Conservation (phyloP, 1,140 invertebrate genomes). For the Arctopsyche grandis region DNA sequence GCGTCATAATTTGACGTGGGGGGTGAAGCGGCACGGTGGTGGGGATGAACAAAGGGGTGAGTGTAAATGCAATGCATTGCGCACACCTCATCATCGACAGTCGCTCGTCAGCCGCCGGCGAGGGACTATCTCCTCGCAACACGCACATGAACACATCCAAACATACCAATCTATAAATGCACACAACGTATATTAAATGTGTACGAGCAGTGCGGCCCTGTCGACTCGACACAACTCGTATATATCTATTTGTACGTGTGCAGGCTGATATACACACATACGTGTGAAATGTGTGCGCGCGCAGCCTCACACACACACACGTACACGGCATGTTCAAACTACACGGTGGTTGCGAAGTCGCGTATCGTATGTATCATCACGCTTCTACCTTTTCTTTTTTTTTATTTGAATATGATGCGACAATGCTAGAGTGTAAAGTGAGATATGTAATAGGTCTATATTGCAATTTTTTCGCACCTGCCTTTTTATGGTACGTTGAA, state of each 20-base stretch:
- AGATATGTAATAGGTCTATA: not conserved
- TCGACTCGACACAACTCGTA: too few relatives aligned
- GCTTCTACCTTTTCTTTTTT: too few relatives aligned
- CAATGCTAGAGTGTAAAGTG: not conserved
- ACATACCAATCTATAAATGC: too few relatives aligned
- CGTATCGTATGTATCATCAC: not conserved
- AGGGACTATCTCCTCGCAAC: slow-evolving; percentile 40
- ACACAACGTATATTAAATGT: not conserved
- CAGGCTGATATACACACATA: too few relatives aligned
- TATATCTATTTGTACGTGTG: too few relatives aligned
- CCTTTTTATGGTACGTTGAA: not conserved
- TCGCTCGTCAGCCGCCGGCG: slow-evolving; percentile 50
- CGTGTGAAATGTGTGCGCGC: too few relatives aligned
- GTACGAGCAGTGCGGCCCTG: too few relatives aligned
- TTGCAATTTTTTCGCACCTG: not conserved
- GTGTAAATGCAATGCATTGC: slow-evolving; percentile 37
- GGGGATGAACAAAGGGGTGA: not conserved
- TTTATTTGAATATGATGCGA: too few relatives aligned
- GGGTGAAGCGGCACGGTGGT: not conserved
- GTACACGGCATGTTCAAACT: not conserved
- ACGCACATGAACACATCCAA: not conserved
- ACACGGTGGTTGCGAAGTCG: not conserved
- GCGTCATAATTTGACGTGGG: slow-evolving; percentile 32
- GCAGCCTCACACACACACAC: not conserved
- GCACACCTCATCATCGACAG: slow-evolving; percentile 52